phyloP scores from a whole-genome alignment of 2,113 vertebrate species.

The Suricata suricatta region DNA sequence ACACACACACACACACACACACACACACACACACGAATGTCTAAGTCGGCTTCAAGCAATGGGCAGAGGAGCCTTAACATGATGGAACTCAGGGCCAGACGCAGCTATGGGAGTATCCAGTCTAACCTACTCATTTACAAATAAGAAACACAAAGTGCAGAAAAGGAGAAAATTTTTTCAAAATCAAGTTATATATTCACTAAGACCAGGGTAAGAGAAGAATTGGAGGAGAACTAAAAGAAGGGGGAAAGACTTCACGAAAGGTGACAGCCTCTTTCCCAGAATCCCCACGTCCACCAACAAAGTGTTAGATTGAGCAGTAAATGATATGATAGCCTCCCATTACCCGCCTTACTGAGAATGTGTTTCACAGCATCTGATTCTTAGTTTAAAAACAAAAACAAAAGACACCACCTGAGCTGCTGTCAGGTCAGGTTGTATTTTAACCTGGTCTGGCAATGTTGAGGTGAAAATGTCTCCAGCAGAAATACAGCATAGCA shows the following conservation, averaged over 20 bases:
- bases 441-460: neutral
- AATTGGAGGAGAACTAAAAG: neutral
- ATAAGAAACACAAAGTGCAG: neutral
- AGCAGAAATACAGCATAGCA: neutral
- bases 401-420: neutral
- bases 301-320: neutral
- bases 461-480: neutral
- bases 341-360: neutral
- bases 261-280: neutral
- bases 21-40: neutral
- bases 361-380: neutral
- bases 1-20: no score
- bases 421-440: neutral
- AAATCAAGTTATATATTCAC: constrained; percentile 13
- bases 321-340: neutral
- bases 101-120: neutral
- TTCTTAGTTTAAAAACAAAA: constrained; percentile 4
- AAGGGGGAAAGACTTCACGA: neutral
- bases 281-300: neutral
- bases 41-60: neutral
- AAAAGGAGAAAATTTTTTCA: constrained; percentile 3
- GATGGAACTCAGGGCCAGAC: neutral
- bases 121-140: neutral
- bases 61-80: neutral
- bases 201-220: constrained; percentile 1